Evolutionary conservation across 2,888 invertebrate species (phyloP).

Genomic region (Oligia fasciuncula): DNA sequence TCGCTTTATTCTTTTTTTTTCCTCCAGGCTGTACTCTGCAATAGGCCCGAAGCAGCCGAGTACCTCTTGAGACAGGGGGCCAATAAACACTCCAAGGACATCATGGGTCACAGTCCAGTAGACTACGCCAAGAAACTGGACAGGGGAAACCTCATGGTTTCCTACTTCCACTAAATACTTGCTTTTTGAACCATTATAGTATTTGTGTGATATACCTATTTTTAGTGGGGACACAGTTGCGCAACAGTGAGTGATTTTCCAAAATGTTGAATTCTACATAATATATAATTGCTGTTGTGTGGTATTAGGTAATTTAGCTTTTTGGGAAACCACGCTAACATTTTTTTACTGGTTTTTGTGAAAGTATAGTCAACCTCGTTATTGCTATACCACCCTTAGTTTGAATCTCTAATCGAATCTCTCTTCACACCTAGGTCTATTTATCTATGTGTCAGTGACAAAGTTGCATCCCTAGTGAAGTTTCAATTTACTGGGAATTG

Average conservation of each 20-base stretch:
- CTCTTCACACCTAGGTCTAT: not conserved
- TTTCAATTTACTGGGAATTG: not conserved
- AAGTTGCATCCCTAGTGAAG: not conserved
- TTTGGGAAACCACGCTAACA: not conserved
- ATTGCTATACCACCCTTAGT: not conserved
- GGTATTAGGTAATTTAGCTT: no score
- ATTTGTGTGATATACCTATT: slow-evolving; percentile 9
- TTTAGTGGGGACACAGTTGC: slow-evolving; percentile 27
- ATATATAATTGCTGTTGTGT: no score
- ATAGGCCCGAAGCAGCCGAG: slow-evolving; percentile 84
- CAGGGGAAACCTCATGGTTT: slow-evolving; percentile 53
- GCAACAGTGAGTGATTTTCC: not conserved
- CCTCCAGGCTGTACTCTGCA: slow-evolving; percentile 90
- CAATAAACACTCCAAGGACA: slow-evolving; percentile 82
- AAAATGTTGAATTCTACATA: not conserved
- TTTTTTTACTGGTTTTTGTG: not conserved
- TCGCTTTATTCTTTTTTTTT: not conserved
- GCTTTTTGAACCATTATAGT: slow-evolving; percentile 21
- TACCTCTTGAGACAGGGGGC: slow-evolving; percentile 89
- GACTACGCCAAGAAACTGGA: slow-evolving; percentile 81
- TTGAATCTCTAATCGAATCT: not conserved
- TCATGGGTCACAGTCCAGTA: slow-evolving; percentile 88
- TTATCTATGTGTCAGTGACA: not conserved
- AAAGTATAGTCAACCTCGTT: not conserved
- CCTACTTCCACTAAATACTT: slow-evolving; percentile 27